Conservation (phyloP, 2,797 vertebrate genomes). For the Anomalospiza imberbis region DNA sequence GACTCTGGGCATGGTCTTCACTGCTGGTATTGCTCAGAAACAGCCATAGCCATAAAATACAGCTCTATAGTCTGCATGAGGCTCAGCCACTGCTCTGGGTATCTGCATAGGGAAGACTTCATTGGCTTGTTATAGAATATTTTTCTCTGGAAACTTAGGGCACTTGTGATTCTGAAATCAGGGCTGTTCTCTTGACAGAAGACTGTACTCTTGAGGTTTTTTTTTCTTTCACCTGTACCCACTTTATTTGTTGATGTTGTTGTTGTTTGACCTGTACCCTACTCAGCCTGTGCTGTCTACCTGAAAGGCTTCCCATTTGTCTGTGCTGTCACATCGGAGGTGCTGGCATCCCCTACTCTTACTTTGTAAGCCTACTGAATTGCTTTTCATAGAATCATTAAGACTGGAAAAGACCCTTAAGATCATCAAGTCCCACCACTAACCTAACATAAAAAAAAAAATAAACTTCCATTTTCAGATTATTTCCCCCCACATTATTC, state of each 20-base stretch:
- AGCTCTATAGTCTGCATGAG: accelerated
- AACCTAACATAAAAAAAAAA: neutral
- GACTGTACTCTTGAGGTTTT: accelerated
- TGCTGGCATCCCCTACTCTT: neutral
- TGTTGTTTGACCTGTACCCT: neutral
- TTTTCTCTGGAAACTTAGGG: neutral
- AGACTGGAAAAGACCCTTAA: neutral
- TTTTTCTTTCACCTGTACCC: neutral
- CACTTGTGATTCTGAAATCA: neutral
- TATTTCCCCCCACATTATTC: neutral
- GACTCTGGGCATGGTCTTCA: neutral
- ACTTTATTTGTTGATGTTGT: neutral
- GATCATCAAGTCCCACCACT: neutral
- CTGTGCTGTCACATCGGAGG: accelerated
- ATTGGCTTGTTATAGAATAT: neutral
- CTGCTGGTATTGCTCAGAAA: neutral
- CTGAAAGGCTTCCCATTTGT: neutral
- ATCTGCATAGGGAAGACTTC: neutral
- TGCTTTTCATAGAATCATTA: neutral
- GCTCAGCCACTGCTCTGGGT: neutral
- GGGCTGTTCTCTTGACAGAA: neutral
- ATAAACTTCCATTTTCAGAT: neutral
- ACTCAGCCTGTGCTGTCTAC: neutral
- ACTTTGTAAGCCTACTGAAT: neutral
- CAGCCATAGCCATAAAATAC: neutral